phyloP scores from a whole-genome alignment of 1,140 invertebrate species.

The Hylyphantes graminicola region DNA sequence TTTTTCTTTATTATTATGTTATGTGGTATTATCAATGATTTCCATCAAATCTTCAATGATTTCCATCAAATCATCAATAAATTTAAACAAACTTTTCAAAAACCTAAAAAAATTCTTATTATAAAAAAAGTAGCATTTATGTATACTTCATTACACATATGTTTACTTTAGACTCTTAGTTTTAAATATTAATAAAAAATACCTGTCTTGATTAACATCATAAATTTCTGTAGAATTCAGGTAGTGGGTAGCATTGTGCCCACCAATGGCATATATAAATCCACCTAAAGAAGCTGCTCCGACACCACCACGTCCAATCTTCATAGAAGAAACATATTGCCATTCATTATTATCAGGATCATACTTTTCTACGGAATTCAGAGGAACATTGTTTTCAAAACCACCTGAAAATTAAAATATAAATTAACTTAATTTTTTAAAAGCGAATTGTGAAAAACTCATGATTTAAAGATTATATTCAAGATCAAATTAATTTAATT shows the following conservation, averaged over 20 bases:
- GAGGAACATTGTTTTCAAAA: conserved; percentile 70
- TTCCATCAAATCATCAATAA: neutral
- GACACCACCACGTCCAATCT: conserved; percentile 65
- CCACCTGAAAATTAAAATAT: conserved; percentile 68
- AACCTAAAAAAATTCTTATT: neutral
- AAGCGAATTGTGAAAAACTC: neutral
- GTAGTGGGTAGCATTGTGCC: conserved; percentile 85
- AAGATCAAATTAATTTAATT: neutral
- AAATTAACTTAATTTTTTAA: neutral
- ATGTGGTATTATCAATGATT: neutral
- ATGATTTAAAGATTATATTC: too few species aligned
- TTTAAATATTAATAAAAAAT: conserved; percentile 7
- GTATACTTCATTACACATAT: neutral
- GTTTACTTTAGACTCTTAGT: neutral
- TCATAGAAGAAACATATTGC: conserved; percentile 63
- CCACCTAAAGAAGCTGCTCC: conserved; percentile 67
- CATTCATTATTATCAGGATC: conserved; percentile 71
- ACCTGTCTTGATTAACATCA: conserved; percentile 65
- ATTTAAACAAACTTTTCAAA: neutral
- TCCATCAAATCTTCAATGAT: neutral
- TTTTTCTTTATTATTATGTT: neutral
- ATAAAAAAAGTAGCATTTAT: neutral
- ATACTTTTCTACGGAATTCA: conserved; percentile 71
- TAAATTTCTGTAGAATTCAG: conserved; percentile 82
- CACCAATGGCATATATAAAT: conserved; percentile 73